phyloP scores from a whole-genome alignment of 1,140 invertebrate genomes.

The Dendrolimus punctatus region DNA sequence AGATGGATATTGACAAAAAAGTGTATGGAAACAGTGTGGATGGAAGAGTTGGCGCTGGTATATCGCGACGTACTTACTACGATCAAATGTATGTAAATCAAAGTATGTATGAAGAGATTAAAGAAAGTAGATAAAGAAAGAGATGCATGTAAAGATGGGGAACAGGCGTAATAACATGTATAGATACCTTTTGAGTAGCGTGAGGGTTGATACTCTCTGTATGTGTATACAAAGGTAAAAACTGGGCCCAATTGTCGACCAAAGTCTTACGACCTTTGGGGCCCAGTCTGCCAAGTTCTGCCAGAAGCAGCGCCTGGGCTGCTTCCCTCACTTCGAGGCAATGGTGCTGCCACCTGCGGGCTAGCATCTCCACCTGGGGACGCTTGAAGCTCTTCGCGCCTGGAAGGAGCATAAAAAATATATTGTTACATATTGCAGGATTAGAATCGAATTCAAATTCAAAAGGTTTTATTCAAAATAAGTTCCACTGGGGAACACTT shows the following conservation, averaged over 20 bases:
- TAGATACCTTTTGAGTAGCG: conserved; percentile 53
- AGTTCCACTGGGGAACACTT: too few species aligned
- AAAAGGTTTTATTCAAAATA: too few species aligned
- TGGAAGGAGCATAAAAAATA: conserved; percentile 19
- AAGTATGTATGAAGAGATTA: too few species aligned
- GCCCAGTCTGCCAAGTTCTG: conserved; percentile 92
- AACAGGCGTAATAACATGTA: too few species aligned
- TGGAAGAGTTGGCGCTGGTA: too few species aligned
- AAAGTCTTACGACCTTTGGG: conserved; percentile 92
- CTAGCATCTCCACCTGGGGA: conserved; percentile 97
- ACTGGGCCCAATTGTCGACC: conserved; percentile 96
- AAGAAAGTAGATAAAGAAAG: too few species aligned
- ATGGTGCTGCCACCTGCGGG: conserved; percentile 97
- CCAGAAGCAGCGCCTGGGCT: conserved; percentile 94
- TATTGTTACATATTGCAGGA: background rate
- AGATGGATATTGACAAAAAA: too few species aligned
- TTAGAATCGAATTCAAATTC: too few species aligned
- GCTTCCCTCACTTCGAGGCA: conserved; percentile 98
- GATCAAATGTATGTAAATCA: too few species aligned
- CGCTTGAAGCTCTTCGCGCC: conserved; percentile 89
- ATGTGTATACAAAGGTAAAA: conserved; percentile 90
- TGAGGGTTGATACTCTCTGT: conserved; percentile 77
- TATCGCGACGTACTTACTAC: too few species aligned
- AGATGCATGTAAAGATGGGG: too few species aligned
- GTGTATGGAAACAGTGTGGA: too few species aligned